Evolutionary conservation across 2,113 vertebrate species (phyloP), one percentile per base, ranked within the genome.

Genomic region (Abramis brama): DNA sequence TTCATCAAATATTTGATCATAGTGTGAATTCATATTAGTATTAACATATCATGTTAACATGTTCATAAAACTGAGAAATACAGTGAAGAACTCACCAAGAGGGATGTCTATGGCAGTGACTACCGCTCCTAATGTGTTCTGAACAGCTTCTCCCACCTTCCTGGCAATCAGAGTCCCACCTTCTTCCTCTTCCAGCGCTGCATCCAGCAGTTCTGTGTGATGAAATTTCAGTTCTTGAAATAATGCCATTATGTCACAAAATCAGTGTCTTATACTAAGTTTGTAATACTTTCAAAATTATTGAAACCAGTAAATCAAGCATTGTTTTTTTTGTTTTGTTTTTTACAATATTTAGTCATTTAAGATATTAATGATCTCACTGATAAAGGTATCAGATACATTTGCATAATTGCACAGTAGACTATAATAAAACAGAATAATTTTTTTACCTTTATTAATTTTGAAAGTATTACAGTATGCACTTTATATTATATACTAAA

Each of bases 51-150:
- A 60, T 79, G 17, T 23, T 36, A 78, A 47, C 25, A 10, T n/a
- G 1, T 11, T 50, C 36, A 3, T 64, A 47, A 47, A 64, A 33
- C 21, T 6, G 39, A 33, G 39, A 52, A 66, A 70, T 10, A 5
- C 43, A 19, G 60, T 2, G 43, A 30, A 5, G 23, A 13, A 71
- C 95, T 95, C 90, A 99, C 98, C 97, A 60, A 99, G 94, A 85
- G 98, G 98, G 94, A 99, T 98, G 94, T 99, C 97, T 25, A 99
- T 99, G 83, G 97, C 97, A 62, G 97, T 98, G 77, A 96, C 97
- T 68, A 99, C 97, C 0, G 97, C 98, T 88, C 97, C 98, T 43
- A 99, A 91, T 0, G 98, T 99, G 93, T 95, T 99, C 94, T 99
- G 98, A 80, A 99, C 98, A 2, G 96, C 98, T 86, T 99, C 98